Conservation (phyloP, 2,888 invertebrate species). For the Nemurella pictetii region DNA sequence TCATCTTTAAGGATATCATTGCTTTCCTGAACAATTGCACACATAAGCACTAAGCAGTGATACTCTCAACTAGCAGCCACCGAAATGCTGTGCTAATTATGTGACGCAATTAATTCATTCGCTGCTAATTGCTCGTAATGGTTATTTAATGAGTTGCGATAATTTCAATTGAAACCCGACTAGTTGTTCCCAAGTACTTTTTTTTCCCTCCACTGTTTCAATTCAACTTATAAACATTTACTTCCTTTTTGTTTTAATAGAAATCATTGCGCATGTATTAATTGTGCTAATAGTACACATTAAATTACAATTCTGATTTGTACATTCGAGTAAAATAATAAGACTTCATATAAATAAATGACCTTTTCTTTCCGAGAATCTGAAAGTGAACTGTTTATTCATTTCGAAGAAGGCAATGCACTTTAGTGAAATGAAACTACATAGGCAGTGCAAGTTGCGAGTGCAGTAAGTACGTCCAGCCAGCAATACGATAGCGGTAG, state of each 20-base stretch:
- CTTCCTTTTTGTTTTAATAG: constrained; percentile 23
- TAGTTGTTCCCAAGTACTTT: not conserved
- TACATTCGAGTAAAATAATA: not conserved
- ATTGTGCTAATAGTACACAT: not conserved
- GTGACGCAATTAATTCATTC: constrained; percentile 20
- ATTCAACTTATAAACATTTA: not conserved
- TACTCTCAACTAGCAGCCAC: not conserved
- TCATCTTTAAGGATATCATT: too few species aligned
- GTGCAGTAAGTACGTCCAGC: too few species aligned
- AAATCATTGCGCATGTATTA: not conserved
- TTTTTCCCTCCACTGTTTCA: not conserved
- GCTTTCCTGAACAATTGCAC: too few species aligned
- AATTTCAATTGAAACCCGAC: not conserved
- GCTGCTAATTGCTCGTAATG: constrained; percentile 20
- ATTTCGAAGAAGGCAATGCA: constrained; percentile 9
- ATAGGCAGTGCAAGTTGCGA: not conserved
- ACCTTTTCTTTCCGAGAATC: constrained; percentile 26
- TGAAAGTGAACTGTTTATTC: constrained; percentile 9
- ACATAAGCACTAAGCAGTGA: too few species aligned
- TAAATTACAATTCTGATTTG: constrained; percentile 11
- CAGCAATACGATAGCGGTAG: not conserved
- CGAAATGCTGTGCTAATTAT: not conserved
- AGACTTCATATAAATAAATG: constrained; percentile 1
- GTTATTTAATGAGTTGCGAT: not conserved
- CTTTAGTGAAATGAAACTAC: constrained; percentile 14